Conservation (phyloP, 2,113 vertebrate genomes). For the Phainopepla nitens region DNA sequence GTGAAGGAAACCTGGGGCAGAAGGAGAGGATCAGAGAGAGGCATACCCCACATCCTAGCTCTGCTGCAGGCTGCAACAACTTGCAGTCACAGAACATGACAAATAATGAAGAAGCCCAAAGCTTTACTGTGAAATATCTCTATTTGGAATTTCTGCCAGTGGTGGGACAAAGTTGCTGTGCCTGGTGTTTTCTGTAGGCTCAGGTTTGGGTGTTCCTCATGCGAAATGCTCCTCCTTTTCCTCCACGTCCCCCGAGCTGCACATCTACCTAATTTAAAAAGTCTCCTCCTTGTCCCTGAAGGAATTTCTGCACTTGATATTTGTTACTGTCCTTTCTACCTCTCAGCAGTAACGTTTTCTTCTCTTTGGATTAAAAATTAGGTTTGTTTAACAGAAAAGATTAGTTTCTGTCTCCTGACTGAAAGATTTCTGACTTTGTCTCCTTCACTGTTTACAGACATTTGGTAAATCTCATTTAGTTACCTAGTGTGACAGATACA, state of each 20-base stretch:
- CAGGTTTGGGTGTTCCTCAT: neutral
- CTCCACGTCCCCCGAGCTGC: neutral
- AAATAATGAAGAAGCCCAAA: neutral
- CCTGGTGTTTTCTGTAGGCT: neutral
- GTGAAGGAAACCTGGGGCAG: neutral
- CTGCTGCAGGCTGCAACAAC: neutral
- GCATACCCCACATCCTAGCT: neutral
- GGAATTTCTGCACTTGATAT: neutral
- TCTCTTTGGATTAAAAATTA: neutral
- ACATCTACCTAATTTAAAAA: neutral
- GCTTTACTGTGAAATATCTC: neutral
- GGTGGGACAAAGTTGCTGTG: neutral
- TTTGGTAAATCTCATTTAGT: neutral
- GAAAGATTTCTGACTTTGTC: neutral
- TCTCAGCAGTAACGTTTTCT: neutral
- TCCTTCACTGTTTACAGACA: neutral
- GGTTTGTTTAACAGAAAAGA: neutral
- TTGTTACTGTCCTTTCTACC: neutral
- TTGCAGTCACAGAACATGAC: neutral
- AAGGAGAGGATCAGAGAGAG: neutral
- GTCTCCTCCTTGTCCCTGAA: neutral
- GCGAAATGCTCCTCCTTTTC: neutral
- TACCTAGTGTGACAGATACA: neutral
- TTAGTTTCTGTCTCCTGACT: neutral
- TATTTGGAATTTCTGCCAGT: neutral